A percentile compares a stretch with the other conserved stretches of the same genome.
These are phyloP conservation scores for Ictalurus punctatus DNA, from an alignment of 2,113 vertebrate species.

Conservation along the genomic window DNA sequence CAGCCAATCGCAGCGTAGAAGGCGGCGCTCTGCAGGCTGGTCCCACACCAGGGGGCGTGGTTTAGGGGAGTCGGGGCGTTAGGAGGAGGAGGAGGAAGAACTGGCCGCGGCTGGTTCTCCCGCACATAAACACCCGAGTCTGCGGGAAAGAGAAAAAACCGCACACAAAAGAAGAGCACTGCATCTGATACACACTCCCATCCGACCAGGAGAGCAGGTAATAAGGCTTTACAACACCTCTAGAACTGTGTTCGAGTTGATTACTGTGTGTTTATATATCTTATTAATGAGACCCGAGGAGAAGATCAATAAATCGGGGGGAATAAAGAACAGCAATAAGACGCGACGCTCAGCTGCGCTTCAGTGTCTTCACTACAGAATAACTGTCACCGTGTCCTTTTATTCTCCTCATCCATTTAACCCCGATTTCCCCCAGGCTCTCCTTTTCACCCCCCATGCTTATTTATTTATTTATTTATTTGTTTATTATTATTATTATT, in stretches of 20 bases:
- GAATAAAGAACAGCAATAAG: background rate
- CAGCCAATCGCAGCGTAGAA: background rate
- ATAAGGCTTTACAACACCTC: background rate
- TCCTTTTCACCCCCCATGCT: too few relatives aligned
- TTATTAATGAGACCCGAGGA: background rate
- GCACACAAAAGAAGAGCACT: conserved; percentile 59
- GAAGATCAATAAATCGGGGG: too few relatives aligned
- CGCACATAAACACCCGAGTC: conserved; percentile 74
- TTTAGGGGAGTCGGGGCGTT: conserved; percentile 59
- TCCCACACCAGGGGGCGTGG: background rate
- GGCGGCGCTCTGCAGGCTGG: background rate
- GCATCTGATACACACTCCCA: background rate
- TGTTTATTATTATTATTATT: too few relatives aligned
- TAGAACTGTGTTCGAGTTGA: too few relatives aligned
- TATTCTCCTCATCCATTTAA: background rate
- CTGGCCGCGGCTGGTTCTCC: conserved; percentile 82
- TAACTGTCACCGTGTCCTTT: background rate
- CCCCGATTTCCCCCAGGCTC: background rate
- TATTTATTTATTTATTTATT: background rate
- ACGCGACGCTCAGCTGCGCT: background rate
- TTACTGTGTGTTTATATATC: background rate
- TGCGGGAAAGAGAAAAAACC: conserved; percentile 61
- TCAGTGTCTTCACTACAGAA: background rate
- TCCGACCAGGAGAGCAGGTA: background rate
- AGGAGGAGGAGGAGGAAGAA: conserved; percentile 55